A percentile compares a stretch with the other conserved stretches of the same genome.
Conservation (phyloP, 2,888 invertebrate genomes). For the Zygothrica quintamaculata region DNA sequence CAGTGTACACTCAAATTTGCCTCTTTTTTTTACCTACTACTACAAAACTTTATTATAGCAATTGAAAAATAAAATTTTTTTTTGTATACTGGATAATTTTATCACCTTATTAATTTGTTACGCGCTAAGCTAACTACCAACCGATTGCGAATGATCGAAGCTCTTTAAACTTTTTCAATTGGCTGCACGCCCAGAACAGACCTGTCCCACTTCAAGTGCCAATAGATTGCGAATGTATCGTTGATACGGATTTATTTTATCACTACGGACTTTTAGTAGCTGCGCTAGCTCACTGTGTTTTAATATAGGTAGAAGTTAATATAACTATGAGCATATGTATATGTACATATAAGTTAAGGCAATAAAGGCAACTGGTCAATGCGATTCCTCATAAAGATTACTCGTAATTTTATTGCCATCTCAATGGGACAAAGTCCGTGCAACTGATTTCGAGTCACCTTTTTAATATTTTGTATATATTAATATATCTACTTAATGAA, state of each 20-base stretch:
- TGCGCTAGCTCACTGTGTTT: background rate
- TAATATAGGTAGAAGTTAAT: too few relatives aligned
- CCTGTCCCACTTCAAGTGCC: slow-evolving; percentile 24
- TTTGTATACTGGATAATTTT: slow-evolving; percentile 7
- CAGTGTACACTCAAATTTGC: too few relatives aligned
- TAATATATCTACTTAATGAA: slow-evolving; percentile 4
- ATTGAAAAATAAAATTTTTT: too few relatives aligned
- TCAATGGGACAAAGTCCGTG: slow-evolving; percentile 53
- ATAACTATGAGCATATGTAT: too few relatives aligned
- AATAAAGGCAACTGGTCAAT: slow-evolving; percentile 9
- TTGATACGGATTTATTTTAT: slow-evolving; percentile 7
- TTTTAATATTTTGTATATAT: slow-evolving; percentile 10
- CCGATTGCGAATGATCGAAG: slow-evolving; percentile 25
- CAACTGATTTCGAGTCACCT: slow-evolving; percentile 20
- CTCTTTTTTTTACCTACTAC: background rate
- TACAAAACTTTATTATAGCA: background rate
- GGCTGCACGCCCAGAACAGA: slow-evolving; percentile 2
- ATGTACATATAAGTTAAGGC: too few relatives aligned
- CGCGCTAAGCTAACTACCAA: slow-evolving; percentile 5
- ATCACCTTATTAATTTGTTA: slow-evolving; percentile 21
- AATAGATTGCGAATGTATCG: background rate
- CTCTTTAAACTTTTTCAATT: slow-evolving; percentile 19
- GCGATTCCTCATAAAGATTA: slow-evolving; percentile 33
- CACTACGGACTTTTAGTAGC: slow-evolving; percentile 9
- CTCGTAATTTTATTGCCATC: slow-evolving; percentile 10